Conservation (phyloP, 2,888 invertebrate species). For the Polia nebulosa region DNA sequence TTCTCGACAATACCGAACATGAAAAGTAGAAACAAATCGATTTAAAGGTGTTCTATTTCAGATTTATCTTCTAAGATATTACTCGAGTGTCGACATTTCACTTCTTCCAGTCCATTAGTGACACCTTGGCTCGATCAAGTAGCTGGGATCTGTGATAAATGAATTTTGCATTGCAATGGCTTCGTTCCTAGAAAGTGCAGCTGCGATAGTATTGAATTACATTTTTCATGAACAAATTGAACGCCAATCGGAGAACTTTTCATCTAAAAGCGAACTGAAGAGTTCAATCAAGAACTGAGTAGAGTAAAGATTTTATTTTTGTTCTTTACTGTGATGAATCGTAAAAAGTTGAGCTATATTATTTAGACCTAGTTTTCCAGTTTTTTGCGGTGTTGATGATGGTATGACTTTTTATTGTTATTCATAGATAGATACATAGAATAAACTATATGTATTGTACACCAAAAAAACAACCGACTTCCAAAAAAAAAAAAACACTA, state of each 20-base stretch:
- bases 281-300: conserved; percentile 25
- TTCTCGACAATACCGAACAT: neutral
- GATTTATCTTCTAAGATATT: conserved; percentile 55
- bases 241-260: conserved; percentile 53
- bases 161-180: conserved; percentile 73
- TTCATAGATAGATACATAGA: too few relatives aligned
- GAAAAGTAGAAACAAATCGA: conserved; percentile 33
- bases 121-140: conserved; percentile 71
- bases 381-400: neutral
- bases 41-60: conserved; percentile 38
- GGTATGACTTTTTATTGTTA: too few relatives aligned
- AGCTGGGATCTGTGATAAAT: conserved; percentile 75
- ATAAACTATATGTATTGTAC: too few relatives aligned
- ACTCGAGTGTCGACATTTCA: conserved; percentile 55
- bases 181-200: conserved; percentile 62
- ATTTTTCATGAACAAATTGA: conserved; percentile 73
- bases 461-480: too few relatives aligned
- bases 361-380: neutral
- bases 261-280: conserved; percentile 25
- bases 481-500: too few relatives aligned
- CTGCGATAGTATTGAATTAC: conserved; percentile 69
- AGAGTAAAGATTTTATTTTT: conserved; percentile 3
- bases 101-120: conserved; percentile 73
- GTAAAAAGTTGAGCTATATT: neutral
- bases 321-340: neutral